Evolutionary conservation across 2,797 vertebrate genomes (phyloP), one percentile per base, ranked within the genome.

Genomic region (Pampus argenteus): DNA sequence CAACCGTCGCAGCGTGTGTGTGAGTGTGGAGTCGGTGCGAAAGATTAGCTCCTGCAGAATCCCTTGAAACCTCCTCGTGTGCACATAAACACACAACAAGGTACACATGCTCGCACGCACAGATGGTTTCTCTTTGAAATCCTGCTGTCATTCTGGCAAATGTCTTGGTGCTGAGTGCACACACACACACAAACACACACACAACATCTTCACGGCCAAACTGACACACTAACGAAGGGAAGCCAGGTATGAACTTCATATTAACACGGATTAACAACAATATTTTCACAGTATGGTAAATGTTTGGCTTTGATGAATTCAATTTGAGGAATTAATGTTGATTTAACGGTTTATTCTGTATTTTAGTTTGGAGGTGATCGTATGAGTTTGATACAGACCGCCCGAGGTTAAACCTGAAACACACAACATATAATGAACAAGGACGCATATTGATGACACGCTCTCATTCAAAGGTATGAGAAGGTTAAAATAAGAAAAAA

Each of bases 31-130:
- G 56, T 76, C 47, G 34, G 58, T 65, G 29, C 28, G 45, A 42
- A 54, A 71, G 74, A 84, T 85, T 79, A 83, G 47, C 78, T 61
- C 47, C 62, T 48, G 68, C 66, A 66, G 9, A 81, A 81, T 77
- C 72, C 61, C 66, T 47, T 71, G 29, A 66, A 75, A 65, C 44
- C 62, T 31, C 50, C 31, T 65, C 13, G 11, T 26, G 71, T 58
- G 54, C 54, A 29, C 1, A 14, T 40, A 78, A 38, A 74, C 25
- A 73, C 62, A 71, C 29, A 52, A 20, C 20, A 42, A 56, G 17
- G 29, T 59, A 25, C 28, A 18, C 40, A 55, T 9, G 25, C 29
- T 52, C 58, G 11, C 34, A 28, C 6, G 34, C 45, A 66, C 9
- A 2, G 15, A 51, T 17, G 34, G 17, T 50, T 64, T 56, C 38